These are phyloP conservation scores for Baryphthengus martii DNA, from an alignment of 2,113 vertebrate genomes.

Conservation along the genomic window DNA sequence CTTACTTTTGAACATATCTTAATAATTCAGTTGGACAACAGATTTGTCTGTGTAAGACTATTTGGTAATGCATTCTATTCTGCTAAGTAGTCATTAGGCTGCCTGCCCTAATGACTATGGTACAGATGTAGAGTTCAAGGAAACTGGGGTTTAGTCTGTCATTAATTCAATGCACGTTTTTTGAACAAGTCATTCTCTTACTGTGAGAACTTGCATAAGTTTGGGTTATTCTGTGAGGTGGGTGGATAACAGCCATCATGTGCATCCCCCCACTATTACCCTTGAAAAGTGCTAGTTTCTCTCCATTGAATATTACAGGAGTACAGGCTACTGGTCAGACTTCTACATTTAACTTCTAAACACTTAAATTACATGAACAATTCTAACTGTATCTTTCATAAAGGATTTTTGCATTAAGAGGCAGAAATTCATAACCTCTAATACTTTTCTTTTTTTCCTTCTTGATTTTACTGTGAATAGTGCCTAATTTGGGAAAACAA, in stretches of 20 bases:
- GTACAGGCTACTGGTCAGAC: background rate
- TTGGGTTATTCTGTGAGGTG: background rate
- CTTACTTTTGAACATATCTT: background rate
- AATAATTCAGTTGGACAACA: conserved; percentile 32
- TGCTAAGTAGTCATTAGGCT: conserved; percentile 6
- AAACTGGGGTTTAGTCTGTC: background rate
- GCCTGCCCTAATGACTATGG: background rate
- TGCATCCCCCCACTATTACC: background rate
- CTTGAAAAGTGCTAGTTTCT: background rate
- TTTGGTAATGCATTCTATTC: background rate
- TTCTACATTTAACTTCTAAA: background rate
- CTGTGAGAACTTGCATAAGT: conserved; percentile 6
- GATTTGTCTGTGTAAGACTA: background rate
- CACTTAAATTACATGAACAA: background rate
- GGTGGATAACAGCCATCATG: background rate
- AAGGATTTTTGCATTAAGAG: background rate
- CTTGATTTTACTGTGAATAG: background rate
- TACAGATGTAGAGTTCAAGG: background rate
- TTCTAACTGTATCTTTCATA: background rate
- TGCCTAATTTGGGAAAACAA: background rate
- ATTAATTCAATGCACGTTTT: background rate
- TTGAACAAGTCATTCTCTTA: background rate
- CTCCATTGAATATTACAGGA: background rate
- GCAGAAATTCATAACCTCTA: background rate
- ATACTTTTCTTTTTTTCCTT: background rate